Percentiles rank a stretch among this genome's conserved stretches.
Conservation (phyloP, 2,113 vertebrate genomes). For the Tamias sibiricus region DNA sequence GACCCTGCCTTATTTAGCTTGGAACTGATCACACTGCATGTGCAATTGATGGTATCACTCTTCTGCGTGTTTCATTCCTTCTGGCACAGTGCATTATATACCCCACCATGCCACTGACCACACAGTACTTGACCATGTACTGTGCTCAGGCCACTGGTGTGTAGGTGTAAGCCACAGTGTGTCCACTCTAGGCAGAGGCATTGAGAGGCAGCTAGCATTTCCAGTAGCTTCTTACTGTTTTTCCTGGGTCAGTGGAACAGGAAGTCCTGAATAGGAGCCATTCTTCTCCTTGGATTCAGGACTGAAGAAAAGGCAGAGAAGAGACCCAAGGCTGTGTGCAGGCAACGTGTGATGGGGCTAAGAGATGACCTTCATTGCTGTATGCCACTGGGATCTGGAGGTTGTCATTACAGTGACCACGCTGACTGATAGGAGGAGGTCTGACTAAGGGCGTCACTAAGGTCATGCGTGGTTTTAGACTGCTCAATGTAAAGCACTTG, state of each 20-base stretch:
- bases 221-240: background rate
- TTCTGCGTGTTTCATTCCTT: too few relatives aligned
- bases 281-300: background rate
- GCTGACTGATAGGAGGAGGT: background rate
- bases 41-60: too few relatives aligned
- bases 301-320: background rate
- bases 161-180: rapidly evolving
- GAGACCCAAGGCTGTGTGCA: background rate
- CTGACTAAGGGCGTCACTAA: background rate
- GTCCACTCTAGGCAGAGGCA: background rate
- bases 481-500: background rate
- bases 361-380: rapidly evolving
- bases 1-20: too few relatives aligned
- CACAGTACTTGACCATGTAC: rapidly evolving
- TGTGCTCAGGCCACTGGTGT: background rate
- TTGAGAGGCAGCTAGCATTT: too few relatives aligned
- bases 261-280: background rate
- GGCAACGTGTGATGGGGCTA: rapidly evolving
- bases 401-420: rapidly evolving
- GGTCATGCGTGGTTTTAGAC: background rate
- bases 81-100: background rate
- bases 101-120: rapidly evolving
- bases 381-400: rapidly evolving
- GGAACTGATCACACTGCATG: background rate
- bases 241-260: too few relatives aligned